These are phyloP conservation scores for Vimba vimba DNA, from an alignment of 2,113 vertebrate genomes.

Conservation along the genomic window DNA sequence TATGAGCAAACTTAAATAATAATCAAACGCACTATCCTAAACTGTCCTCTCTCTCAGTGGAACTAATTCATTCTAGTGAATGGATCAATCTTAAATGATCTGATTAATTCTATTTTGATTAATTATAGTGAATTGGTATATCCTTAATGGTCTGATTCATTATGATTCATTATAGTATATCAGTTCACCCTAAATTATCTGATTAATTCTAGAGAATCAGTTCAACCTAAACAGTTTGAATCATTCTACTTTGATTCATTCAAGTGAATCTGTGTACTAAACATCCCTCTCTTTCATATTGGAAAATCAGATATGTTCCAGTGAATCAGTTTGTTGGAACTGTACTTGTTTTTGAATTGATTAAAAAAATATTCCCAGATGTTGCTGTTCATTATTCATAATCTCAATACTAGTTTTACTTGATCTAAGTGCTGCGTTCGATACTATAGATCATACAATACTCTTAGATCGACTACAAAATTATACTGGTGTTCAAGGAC, in stretches of 20 bases:
- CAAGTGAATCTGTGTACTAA: neutral
- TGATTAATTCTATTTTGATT: neutral
- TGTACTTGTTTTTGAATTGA: neutral
- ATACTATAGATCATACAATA: too few relatives aligned
- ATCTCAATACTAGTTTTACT: too few relatives aligned
- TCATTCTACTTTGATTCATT: neutral
- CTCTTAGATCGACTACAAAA: too few relatives aligned
- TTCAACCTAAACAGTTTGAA: neutral
- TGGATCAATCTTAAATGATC: neutral
- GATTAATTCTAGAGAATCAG: neutral
- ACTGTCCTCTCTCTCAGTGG: neutral
- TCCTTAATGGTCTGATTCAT: neutral
- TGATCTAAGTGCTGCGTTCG: too few relatives aligned
- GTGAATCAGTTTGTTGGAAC: neutral
- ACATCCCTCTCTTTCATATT: neutral
- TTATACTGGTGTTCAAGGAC: too few relatives aligned
- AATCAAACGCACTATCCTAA: neutral
- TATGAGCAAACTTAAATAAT: neutral
- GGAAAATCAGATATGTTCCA: neutral
- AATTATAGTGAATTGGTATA: neutral
- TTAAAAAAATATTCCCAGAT: too few relatives aligned
- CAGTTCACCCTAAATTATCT: neutral
- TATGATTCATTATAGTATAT: too few relatives aligned
- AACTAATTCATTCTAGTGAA: neutral
- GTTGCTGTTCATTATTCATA: too few relatives aligned